Evolutionary conservation across 2,797 vertebrate genomes (phyloP).

Genomic region (Erpetoichthys calabaricus): DNA sequence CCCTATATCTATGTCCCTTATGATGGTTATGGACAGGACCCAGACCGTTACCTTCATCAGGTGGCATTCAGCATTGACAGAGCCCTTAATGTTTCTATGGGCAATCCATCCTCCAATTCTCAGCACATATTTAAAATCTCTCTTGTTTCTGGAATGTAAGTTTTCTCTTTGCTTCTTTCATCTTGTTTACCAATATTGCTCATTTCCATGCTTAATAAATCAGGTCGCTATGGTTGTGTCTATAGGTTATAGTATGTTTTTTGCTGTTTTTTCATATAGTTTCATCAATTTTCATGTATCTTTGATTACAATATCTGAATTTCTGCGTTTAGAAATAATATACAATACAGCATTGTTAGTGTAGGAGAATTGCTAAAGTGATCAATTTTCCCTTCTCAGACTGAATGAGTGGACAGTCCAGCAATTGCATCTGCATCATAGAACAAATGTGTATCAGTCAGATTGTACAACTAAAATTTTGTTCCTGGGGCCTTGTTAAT

Average conservation of each 20-base stretch:
- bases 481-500: too few species aligned
- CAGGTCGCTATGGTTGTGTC: constrained; percentile 2
- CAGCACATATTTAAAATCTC: constrained; percentile 91
- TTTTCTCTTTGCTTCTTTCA: constrained; percentile 25
- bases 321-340: too few species aligned
- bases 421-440: too few species aligned
- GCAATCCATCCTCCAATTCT: constrained; percentile 70
- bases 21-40: constrained; percentile 64
- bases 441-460: too few species aligned
- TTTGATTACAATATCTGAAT: too few species aligned
- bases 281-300: too few species aligned
- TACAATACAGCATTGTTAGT: too few species aligned
- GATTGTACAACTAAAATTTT: too few species aligned
- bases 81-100: constrained; percentile 87
- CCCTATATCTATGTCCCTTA: constrained; percentile 90
- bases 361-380: too few species aligned
- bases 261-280: not conserved
- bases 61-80: constrained; percentile 93
- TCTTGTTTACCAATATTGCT: constrained; percentile 15
- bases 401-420: too few species aligned
- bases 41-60: constrained; percentile 75
- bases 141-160: constrained; percentile 91
- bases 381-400: too few species aligned
- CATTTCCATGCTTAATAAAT: constrained; percentile 6
- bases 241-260: not conserved